Evolutionary conservation across 2,113 vertebrate genomes (phyloP).

Genomic region (Podarcis raffonei): DNA sequence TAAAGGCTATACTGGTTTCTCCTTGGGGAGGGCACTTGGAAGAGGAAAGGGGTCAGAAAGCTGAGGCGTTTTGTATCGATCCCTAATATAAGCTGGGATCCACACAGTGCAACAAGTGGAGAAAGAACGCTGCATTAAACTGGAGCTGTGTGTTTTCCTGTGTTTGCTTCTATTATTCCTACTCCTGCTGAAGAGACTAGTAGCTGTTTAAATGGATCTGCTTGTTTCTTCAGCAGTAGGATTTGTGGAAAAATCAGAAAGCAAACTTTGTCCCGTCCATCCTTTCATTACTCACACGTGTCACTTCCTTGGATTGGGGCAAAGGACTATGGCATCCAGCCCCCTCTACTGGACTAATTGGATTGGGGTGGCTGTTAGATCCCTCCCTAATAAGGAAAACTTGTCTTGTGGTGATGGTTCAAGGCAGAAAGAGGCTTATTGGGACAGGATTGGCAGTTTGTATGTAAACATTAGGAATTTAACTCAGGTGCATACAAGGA

Average conservation of each 20-base stretch:
- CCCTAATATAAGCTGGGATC: not conserved
- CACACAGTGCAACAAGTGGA: fast-evolving
- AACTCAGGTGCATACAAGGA: not conserved
- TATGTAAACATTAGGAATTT: not conserved
- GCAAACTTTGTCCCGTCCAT: not conserved
- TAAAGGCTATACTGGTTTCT: too few relatives aligned
- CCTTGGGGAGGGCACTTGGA: not conserved
- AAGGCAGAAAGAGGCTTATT: not conserved
- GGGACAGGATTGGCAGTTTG: not conserved
- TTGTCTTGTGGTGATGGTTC: not conserved
- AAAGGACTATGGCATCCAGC: not conserved
- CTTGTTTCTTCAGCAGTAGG: not conserved
- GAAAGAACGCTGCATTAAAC: not conserved
- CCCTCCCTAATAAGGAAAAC: not conserved
- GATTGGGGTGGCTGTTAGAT: not conserved
- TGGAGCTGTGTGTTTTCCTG: not conserved
- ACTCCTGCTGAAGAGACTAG: not conserved
- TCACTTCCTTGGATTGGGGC: not conserved
- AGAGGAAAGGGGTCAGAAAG: not conserved
- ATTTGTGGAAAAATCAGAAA: not conserved
- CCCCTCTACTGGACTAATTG: not conserved
- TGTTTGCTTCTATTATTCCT: not conserved
- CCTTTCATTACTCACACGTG: too few relatives aligned
- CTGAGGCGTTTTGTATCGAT: not conserved
- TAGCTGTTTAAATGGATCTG: not conserved